A percentile compares a stretch with the other conserved stretches of the same genome.
These are phyloP conservation scores for Phataginus tetradactyla DNA, from an alignment of 2,797 vertebrate species.

Conservation along the genomic window DNA sequence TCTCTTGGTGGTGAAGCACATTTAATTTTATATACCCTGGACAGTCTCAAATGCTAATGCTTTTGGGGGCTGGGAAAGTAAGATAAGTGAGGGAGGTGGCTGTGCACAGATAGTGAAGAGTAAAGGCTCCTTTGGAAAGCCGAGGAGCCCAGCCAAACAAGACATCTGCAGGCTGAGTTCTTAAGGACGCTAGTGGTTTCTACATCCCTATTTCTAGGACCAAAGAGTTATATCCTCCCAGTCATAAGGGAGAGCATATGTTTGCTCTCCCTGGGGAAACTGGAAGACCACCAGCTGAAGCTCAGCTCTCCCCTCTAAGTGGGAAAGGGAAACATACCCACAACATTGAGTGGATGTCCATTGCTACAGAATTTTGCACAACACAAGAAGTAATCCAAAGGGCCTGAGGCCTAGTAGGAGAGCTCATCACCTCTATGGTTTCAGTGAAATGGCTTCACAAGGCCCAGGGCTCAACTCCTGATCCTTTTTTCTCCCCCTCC, in stretches of 20 bases:
- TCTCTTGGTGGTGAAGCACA: background rate
- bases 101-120: background rate
- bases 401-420: background rate
- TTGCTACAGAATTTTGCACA: background rate
- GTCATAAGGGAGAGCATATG: background rate
- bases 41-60: background rate
- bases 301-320: background rate
- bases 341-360: background rate
- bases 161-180: background rate
- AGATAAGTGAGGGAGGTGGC: background rate
- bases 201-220: background rate
- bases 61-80: background rate
- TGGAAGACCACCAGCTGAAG: background rate
- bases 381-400: background rate
- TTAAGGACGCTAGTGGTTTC: background rate
- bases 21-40: background rate
- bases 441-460: background rate
- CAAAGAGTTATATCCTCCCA: background rate
- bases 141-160: background rate
- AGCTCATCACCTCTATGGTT: background rate
- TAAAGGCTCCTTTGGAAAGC: background rate
- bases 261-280: background rate
- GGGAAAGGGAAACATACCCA: background rate
- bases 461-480: background rate
- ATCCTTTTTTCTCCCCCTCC: background rate